Base-by-base conservation (phyloP, 2,888 invertebrate genomes). In the Harpalus rufipes region DNA sequence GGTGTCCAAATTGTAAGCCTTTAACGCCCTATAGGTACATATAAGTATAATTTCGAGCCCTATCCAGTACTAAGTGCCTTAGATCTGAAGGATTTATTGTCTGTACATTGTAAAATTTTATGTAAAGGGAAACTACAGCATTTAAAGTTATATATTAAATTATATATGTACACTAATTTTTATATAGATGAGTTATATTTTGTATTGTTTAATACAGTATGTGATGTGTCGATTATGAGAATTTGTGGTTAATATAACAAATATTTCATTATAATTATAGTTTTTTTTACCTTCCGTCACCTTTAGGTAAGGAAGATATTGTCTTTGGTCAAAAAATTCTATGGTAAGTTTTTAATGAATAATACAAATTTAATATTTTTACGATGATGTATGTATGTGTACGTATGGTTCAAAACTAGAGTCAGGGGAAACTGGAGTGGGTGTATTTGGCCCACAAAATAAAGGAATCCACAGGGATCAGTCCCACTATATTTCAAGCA, bases 1-100 rank as follows among this genome's bases (percentile, higher is more conserved):
- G 25, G 85, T 86, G 61, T 88, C 89, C 1, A 89, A 89, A 83
- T 87, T 88, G 86, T 88, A 87, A 68, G n/a, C 44, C 4, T 25
- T 32, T 32, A 4, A 32, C 32, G 32, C 32, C 6, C 32, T 5
- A 4, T 1, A 21, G 3, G 3, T 21, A 21, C 21, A 1, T 32
- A 32, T 5, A 5, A 3, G 32, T 5, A 32, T 32, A 32, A 32
- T 4, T 32, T 2, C 32, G 32, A 1, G 58, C 21, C 25, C 25
- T 78, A 21, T 7, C 21, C 51, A 44, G 44, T 12, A 51, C 21
- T 32, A 84, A 61, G 74, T 81, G 81, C 81, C 76, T 84, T 84
- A 65, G 76, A 84, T 76, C 76, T 76, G 76, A 41, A 76, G 58
- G 41, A 61, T 80, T 32, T 59, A 8, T 32, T 78, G 44, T 76